Percentiles rank a stretch among this genome's conserved stretches.
Evolutionary conservation across 2,888 invertebrate genomes (phyloP).

Genomic region (Pristionchus japonicus): DNA sequence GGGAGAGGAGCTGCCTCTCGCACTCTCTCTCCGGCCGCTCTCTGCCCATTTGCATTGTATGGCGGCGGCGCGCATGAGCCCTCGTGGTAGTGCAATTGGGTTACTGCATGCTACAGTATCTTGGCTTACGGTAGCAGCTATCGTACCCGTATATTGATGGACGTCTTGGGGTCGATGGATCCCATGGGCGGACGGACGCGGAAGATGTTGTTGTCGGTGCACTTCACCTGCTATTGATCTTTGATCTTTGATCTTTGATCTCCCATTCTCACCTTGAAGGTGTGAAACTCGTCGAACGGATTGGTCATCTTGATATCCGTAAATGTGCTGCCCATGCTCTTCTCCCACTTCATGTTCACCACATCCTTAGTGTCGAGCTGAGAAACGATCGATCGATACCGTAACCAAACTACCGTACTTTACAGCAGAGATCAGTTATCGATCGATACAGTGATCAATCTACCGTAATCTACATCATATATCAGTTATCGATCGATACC

Average conservation of each 20-base stretch:
- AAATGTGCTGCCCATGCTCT: background rate
- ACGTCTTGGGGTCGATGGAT: background rate
- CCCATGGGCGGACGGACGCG: slow-evolving; percentile 35
- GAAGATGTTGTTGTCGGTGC: slow-evolving; percentile 28
- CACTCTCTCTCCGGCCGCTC: too few species aligned
- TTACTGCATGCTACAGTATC: too few species aligned
- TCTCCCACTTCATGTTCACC: background rate
- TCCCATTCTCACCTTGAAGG: background rate
- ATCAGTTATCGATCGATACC: background rate
- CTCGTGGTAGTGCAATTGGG: too few species aligned
- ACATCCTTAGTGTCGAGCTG: background rate
- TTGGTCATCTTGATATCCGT: slow-evolving; percentile 27
- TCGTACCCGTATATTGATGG: background rate
- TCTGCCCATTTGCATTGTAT: too few species aligned
- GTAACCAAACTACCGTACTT: background rate
- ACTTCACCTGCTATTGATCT: background rate
- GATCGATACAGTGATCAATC: background rate
- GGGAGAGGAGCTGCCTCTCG: too few species aligned
- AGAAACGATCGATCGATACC: background rate
- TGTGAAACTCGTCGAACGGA: background rate
- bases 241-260: background rate
- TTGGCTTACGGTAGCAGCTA: background rate
- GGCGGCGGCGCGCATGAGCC: too few species aligned
- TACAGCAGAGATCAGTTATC: too few species aligned
- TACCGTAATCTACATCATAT: background rate